These are phyloP conservation scores for Quiscalus mexicanus DNA, from an alignment of 2,113 vertebrate species.

Conservation along the genomic window DNA sequence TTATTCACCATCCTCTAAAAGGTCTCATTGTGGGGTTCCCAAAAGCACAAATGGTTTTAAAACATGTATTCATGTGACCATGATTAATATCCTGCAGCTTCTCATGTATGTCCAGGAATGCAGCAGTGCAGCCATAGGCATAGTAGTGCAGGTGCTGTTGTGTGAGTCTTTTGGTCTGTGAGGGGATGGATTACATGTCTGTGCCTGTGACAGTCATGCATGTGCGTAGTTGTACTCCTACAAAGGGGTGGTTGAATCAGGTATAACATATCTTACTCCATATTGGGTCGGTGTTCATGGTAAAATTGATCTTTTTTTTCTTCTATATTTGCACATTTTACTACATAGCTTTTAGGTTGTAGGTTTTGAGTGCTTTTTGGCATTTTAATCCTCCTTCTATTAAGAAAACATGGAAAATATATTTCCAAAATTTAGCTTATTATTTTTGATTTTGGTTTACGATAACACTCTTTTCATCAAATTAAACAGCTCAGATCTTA, in stretches of 20 bases:
- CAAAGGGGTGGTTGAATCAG: background rate
- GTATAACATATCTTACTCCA: background rate
- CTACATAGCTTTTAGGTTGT: background rate
- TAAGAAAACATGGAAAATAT: background rate
- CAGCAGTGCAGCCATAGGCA: background rate
- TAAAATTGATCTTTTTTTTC: background rate
- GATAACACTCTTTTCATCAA: background rate
- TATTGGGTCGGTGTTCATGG: background rate
- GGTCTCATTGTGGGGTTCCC: background rate
- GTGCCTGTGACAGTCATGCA: background rate
- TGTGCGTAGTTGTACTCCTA: background rate
- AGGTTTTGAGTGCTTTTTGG: background rate
- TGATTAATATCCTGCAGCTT: background rate
- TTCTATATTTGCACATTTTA: background rate
- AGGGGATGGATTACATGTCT: background rate
- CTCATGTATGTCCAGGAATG: background rate
- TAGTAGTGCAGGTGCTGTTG: background rate
- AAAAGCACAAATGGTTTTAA: background rate
- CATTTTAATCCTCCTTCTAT: background rate
- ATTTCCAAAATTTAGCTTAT: background rate
- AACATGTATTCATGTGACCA: background rate
- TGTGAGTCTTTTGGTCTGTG: background rate
- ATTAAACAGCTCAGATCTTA: background rate
- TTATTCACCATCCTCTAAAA: background rate
- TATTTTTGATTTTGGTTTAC: background rate